phyloP scores from a whole-genome alignment of 2,888 invertebrate genomes.

The Spilosoma lubricipeda region DNA sequence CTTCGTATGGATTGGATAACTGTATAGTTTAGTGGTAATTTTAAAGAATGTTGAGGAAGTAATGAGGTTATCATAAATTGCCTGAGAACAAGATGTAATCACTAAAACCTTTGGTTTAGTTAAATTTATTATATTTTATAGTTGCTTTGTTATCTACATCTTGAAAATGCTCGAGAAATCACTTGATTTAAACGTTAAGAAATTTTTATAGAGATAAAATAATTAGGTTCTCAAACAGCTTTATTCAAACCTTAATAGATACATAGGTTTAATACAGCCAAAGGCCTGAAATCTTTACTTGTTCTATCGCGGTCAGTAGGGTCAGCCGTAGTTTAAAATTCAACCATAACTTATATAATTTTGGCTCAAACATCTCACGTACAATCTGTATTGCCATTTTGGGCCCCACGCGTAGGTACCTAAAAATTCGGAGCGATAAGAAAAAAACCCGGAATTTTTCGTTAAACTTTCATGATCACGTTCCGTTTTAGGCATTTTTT shows the following conservation, averaged over 20 bases:
- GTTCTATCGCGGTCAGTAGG: conserved; percentile 58
- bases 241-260: neutral
- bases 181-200: too few relatives aligned
- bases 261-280: neutral
- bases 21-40: too few relatives aligned
- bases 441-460: conserved; percentile 46
- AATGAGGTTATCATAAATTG: neutral
- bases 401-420: conserved; percentile 64
- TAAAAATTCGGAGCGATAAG: conserved; percentile 69
- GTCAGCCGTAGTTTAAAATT: conserved; percentile 69
- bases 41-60: neutral
- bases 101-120: too few relatives aligned
- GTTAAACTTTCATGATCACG: conserved; percentile 24
- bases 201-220: too few relatives aligned
- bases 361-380: conserved; percentile 79
- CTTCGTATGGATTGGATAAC: conserved; percentile 28
- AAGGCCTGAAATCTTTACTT: conserved; percentile 51
- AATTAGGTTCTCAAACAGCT: too few relatives aligned
- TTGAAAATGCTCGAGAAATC: too few relatives aligned
- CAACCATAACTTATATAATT: conserved; percentile 72
- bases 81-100: neutral
- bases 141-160: too few relatives aligned
- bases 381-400: conserved; percentile 80
- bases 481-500: conserved; percentile 33
- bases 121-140: too few relatives aligned